phyloP scores from a whole-genome alignment of 2,797 vertebrate species.

The Fistularia tabacaria region DNA sequence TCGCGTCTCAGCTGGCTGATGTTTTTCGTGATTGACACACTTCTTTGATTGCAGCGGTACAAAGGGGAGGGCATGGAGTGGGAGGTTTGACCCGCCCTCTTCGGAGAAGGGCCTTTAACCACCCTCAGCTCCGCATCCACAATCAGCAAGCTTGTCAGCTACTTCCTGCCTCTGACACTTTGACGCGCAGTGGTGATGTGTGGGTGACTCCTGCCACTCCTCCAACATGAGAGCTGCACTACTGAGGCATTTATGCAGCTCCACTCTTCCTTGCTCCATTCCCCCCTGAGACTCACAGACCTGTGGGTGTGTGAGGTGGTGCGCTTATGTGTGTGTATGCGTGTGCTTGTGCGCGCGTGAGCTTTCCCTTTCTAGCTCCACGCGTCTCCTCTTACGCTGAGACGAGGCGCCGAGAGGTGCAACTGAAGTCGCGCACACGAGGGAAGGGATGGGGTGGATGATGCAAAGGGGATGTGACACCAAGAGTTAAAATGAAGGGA shows the following conservation, averaged over 20 bases:
- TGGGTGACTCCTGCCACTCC: conserved; percentile 21
- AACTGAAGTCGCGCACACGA: conserved; percentile 36
- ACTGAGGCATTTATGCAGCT: conserved; percentile 30
- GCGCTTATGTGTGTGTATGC: conserved; percentile 1
- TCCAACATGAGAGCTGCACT: conserved; percentile 19
- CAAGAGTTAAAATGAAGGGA: conserved; percentile 35
- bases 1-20: conserved; percentile 5
- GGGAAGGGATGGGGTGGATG: conserved; percentile 47
- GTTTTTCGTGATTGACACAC: conserved; percentile 5
- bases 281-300: conserved; percentile 18
- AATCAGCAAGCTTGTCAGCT: conserved; percentile 51
- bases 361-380: conserved; percentile 1
- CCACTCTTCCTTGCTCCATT: conserved; percentile 22
- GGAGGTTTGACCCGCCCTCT: conserved; percentile 34
- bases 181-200: conserved; percentile 25
- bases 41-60: neutral
- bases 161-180: conserved; percentile 38
- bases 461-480: conserved; percentile 48
- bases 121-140: conserved; percentile 36
- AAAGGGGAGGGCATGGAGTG: conserved; percentile 22
- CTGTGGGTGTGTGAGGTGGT: neutral
- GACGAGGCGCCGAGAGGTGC: conserved; percentile 42
- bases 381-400: no score
- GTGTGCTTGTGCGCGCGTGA: neutral
- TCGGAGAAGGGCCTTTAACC: conserved; percentile 48